These are phyloP conservation scores for Pseudeuparius sepicola DNA, from an alignment of 2,888 invertebrate species.

Conservation along the genomic window DNA sequence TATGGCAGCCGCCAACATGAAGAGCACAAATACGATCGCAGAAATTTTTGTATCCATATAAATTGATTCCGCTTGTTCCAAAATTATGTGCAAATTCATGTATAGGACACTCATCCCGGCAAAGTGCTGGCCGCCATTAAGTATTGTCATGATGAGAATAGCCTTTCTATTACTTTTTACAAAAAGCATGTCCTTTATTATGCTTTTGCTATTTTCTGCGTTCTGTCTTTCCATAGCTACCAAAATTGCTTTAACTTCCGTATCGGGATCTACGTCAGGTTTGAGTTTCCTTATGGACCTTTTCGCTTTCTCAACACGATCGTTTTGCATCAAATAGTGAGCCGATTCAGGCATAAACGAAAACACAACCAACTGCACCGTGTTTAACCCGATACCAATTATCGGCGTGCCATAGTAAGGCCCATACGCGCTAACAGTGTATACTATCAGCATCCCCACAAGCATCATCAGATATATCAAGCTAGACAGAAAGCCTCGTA, in stretches of 20 bases:
- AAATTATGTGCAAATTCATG: constrained; percentile 36
- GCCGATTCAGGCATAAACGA: constrained; percentile 36
- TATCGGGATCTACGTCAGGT: constrained; percentile 25
- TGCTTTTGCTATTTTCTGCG: constrained; percentile 27
- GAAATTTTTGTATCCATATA: constrained; percentile 28
- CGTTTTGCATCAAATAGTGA: constrained; percentile 31
- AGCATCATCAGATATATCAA: constrained; percentile 35
- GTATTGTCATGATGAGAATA: constrained; percentile 33
- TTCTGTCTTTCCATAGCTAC: constrained; percentile 31
- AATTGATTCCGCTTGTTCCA: constrained; percentile 32
- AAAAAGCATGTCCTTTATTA: constrained; percentile 30
- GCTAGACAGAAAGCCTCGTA: constrained; percentile 34
- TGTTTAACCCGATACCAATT: constrained; percentile 30
- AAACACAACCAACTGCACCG: constrained; percentile 31
- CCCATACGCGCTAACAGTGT: constrained; percentile 26
- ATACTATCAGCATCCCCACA: constrained; percentile 31
- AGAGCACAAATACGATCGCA: constrained; percentile 33
- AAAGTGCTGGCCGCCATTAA: constrained; percentile 36
- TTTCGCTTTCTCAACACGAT: constrained; percentile 28
- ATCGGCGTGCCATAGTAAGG: constrained; percentile 30
- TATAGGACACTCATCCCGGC: constrained; percentile 35
- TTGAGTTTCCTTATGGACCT: constrained; percentile 29
- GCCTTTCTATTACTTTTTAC: no score
- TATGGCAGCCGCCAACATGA: constrained; percentile 33
- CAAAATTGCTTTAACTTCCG: constrained; percentile 32